Percentiles rank a stretch among this genome's conserved stretches.
Evolutionary conservation across 2,888 invertebrate genomes (phyloP).

Genomic region (Philopedon plagiatum): DNA sequence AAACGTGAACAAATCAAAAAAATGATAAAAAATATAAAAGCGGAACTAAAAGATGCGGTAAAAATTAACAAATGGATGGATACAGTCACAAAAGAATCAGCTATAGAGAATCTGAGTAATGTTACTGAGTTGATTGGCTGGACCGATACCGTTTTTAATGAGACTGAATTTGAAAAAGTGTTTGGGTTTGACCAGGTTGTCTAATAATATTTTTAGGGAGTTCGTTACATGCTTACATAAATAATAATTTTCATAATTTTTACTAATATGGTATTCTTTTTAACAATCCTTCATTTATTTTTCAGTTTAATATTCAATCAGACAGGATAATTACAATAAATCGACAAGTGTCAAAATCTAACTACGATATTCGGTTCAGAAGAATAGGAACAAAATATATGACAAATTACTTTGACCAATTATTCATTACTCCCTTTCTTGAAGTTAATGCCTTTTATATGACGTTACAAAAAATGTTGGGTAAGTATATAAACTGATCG

Average conservation of each 20-base stretch:
- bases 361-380: constrained; percentile 50
- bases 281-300: not conserved
- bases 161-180: constrained; percentile 54
- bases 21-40: constrained; percentile 55
- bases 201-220: not conserved
- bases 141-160: constrained; percentile 55
- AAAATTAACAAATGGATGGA: constrained; percentile 56
- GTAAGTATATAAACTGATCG: constrained; percentile 52
- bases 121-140: constrained; percentile 57
- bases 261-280: too few relatives aligned
- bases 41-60: constrained; percentile 51
- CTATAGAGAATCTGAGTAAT: constrained; percentile 50
- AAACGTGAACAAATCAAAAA: constrained; percentile 52
- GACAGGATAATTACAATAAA: constrained; percentile 56
- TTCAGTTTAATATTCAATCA: constrained; percentile 40
- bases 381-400: constrained; percentile 35
- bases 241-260: too few relatives aligned
- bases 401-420: not conserved
- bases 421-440: constrained; percentile 35
- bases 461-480: constrained; percentile 47
- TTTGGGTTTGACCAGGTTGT: constrained; percentile 55
- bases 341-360: constrained; percentile 39
- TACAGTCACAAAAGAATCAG: constrained; percentile 48
- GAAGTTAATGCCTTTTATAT: constrained; percentile 57
- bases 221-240: too few relatives aligned